Evolutionary conservation across 2,888 invertebrate species (phyloP), one percentile per base, ranked within the genome.

Genomic region (Luffia ferchaultella): DNA sequence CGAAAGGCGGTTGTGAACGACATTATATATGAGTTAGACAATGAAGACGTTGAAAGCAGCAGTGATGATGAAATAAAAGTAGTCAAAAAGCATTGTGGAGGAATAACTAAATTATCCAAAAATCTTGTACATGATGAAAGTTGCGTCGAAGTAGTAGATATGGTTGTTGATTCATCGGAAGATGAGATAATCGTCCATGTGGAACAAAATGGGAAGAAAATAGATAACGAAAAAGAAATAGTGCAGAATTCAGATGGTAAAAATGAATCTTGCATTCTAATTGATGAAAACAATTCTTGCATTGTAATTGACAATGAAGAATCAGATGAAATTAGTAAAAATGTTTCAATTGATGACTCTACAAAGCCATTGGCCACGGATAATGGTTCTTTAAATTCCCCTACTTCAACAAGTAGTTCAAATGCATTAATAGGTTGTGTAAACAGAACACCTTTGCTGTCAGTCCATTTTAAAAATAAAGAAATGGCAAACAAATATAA

Each of bases 11-110:
- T 62, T 44, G 74, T 83, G 20, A 76, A 76, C 53, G 74, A 83
- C 68, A 83, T 83, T 9, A 83, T 85, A 63, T 85, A 76, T 64
- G 85, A 85, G 70, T 70, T 85, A 57, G 79, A 83, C 57, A 78
- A 78, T 59, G 83, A 82, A 54, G 85, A 85, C 61, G 65, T 79
- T 54, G 76, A 70, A 61, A 58, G 73, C 44, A 83, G 82, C 50
- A 80, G 80, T 58, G 82, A 78, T 19, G 82, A 82, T 54, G 82
- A 83, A 65, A 56, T 44, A 59, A 60, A 40, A 45, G 44, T 46
- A 44, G 12, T 20, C 2, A 16, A 18, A n/a, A 51, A 44, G 18
- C 18, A 20, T 18, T 12, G 5, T 19, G 7, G 5, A 2, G 19
- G n/a, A 30, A 5, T 18, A 3, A 18, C 18, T 48, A 20, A 51